Evolutionary conservation across 1,140 invertebrate species (phyloP), one percentile per base, ranked within the genome.

Genomic region (Popillia japonica): DNA sequence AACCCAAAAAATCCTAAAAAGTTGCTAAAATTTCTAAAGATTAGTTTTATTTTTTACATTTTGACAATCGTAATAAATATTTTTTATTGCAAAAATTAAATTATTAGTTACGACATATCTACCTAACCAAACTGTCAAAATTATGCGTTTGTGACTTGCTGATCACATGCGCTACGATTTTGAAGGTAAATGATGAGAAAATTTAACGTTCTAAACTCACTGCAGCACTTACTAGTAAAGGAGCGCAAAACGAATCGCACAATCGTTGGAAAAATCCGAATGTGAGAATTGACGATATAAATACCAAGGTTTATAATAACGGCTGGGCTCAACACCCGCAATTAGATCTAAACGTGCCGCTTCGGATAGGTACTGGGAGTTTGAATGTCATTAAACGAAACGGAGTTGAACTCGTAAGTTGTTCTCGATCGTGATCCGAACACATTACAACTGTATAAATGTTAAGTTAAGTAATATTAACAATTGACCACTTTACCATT

Each of bases 251-350:
- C 10, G 10, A n/a, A 6, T 6, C 10, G 10, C 41, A 3, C n/a
- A 55, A 55, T 55, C 42, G 42, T n/a, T 55, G n/a, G 76, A 34
- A 59, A 77, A 59, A 40, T 64, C 40, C 59, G 34, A 77, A 20
- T 64, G 55, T 77, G 76, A 55, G 76, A 77, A 77, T n/a, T 40
- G 44, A 77, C 61, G 76, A 14, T 77, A 48, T 77, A 77, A 77
- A 77, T 77, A 77, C 55, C 76, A 77, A 44, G 44, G 55, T 77
- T 55, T 59, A 23, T 76, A 77, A 77, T 17, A 17, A n/a, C 48
- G 10, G 48, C 14, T 17, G 11, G 4, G 48, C 48, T 40, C 76
- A 55, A 77, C 76, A 77, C 76, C 76, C 27, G 34, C 55, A 72
- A 72, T 72, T 72, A 72, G 34, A 72, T 11, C 34, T n/a, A 55